A percentile compares a stretch with the other conserved stretches of the same genome.
Evolutionary conservation across 2,797 vertebrate genomes (phyloP).

Genomic region (Novumbra hubbsi): DNA sequence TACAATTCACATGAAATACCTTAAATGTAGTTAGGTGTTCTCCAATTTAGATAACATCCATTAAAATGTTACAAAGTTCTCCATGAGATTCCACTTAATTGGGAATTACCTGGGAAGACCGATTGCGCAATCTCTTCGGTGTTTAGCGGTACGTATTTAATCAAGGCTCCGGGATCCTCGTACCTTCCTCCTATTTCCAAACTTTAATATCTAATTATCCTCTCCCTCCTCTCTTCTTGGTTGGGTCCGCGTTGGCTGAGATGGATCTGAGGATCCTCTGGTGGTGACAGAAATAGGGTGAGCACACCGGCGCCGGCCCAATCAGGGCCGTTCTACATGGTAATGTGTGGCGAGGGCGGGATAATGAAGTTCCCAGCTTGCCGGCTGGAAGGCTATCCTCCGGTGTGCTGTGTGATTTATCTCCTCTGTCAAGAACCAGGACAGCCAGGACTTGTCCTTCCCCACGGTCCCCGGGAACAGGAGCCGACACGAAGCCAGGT

Average conservation of each 20-base stretch:
- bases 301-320: conserved; percentile 77
- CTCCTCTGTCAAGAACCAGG: conserved; percentile 97
- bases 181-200: conserved; percentile 15
- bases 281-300: conserved; percentile 94
- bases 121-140: no score
- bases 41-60: no score
- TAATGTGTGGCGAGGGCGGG: conserved; percentile 96
- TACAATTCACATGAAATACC: no score
- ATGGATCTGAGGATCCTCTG: conserved; percentile 81
- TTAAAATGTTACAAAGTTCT: no score
- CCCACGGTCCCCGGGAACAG: conserved; percentile 83
- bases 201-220: conserved; percentile 12
- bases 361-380: conserved; percentile 99
- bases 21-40: no score
- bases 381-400: conserved; percentile 96
- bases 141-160: no score
- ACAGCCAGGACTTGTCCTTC: conserved; percentile 97
- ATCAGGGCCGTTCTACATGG: conserved; percentile 95
- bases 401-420: conserved; percentile 98
- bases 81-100: background rate
- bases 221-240: conserved; percentile 46
- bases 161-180: background rate
- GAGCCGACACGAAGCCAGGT: conserved; percentile 77
- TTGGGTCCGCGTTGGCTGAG: conserved; percentile 73
- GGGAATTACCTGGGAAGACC: background rate